Conservation (phyloP, 2,888 invertebrate genomes). For the Sminthurinus aureus region DNA sequence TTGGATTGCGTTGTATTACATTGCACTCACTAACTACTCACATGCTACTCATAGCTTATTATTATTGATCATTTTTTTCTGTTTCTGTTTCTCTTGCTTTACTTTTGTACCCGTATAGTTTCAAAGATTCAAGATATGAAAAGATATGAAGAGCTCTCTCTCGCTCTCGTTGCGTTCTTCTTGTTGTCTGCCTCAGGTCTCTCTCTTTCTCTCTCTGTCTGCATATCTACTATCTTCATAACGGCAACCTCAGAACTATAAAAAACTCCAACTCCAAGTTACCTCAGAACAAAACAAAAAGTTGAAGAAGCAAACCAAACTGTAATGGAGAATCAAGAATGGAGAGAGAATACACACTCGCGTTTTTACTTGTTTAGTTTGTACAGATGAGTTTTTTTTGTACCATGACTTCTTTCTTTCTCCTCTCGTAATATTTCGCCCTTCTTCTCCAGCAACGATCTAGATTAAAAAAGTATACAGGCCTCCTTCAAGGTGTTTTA, state of each 20-base stretch:
- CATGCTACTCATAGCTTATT: not conserved
- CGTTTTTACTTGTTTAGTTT: not conserved
- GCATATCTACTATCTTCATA: not conserved
- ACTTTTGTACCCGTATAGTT: not conserved
- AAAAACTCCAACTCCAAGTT: not conserved
- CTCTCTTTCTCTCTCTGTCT: not conserved
- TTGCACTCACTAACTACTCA: too few species aligned
- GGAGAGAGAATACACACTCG: not conserved
- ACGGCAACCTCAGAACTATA: not conserved
- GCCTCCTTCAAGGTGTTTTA: too few species aligned
- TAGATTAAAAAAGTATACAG: too few species aligned
- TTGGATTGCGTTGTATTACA: too few species aligned
- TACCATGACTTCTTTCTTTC: not conserved
- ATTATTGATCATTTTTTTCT: not conserved
- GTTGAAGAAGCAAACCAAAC: too few species aligned
- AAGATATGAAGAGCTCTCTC: not conserved
- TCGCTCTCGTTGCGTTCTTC: conserved; percentile 1
- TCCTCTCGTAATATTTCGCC: not conserved
- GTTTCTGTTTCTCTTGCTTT: not conserved
- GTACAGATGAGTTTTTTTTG: not conserved
- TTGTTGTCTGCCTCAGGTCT: conserved; percentile 4
- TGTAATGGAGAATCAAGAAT: not conserved
- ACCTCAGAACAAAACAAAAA: not conserved
- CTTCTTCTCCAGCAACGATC: not conserved
- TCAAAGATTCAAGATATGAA: not conserved